A percentile compares a stretch with the other conserved stretches of the same genome.
Conservation (phyloP, 2,888 invertebrate species). For the Mechanitis mazaeus region DNA sequence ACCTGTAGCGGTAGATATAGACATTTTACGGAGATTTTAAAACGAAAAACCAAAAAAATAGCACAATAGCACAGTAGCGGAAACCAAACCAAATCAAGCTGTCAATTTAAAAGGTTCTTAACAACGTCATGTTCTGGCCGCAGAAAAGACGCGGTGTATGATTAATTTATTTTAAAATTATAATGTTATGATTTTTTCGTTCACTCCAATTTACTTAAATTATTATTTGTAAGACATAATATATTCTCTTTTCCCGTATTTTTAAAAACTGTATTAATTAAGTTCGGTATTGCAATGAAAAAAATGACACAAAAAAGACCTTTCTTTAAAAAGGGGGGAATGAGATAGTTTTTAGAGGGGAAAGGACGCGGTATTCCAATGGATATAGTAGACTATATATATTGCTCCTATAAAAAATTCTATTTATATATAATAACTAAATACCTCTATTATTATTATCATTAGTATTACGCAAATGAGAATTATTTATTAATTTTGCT, state of each 20-base stretch:
- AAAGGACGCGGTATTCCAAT: constrained; percentile 62
- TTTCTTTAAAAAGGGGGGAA: constrained; percentile 56
- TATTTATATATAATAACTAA: too few relatives aligned
- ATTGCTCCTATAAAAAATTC: not conserved
- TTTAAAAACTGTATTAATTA: constrained; percentile 7
- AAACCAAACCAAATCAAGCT: constrained; percentile 77
- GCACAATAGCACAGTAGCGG: constrained; percentile 76
- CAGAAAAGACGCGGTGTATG: constrained; percentile 27
- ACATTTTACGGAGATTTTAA: constrained; percentile 64
- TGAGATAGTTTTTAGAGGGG: constrained; percentile 57
- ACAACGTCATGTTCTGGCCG: constrained; percentile 47
- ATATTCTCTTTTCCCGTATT: constrained; percentile 1
- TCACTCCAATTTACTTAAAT: constrained; percentile 5
- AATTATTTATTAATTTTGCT: too few relatives aligned
- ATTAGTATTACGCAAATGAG: too few relatives aligned
- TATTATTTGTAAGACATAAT: constrained; percentile 5
- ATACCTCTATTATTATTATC: too few relatives aligned
- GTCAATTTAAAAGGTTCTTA: constrained; percentile 69
- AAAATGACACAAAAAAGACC: constrained; percentile 45
- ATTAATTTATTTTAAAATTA: constrained; percentile 11
- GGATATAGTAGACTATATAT: constrained; percentile 29
- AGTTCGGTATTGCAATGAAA: constrained; percentile 7
- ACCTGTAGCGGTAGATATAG: constrained; percentile 74
- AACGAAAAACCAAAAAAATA: constrained; percentile 70
- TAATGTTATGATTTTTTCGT: constrained; percentile 6